A percentile compares a stretch with the other conserved stretches of the same genome.
Evolutionary conservation across 2,888 invertebrate genomes (phyloP).

Genomic region (Gastracanthus pulcherrimus): DNA sequence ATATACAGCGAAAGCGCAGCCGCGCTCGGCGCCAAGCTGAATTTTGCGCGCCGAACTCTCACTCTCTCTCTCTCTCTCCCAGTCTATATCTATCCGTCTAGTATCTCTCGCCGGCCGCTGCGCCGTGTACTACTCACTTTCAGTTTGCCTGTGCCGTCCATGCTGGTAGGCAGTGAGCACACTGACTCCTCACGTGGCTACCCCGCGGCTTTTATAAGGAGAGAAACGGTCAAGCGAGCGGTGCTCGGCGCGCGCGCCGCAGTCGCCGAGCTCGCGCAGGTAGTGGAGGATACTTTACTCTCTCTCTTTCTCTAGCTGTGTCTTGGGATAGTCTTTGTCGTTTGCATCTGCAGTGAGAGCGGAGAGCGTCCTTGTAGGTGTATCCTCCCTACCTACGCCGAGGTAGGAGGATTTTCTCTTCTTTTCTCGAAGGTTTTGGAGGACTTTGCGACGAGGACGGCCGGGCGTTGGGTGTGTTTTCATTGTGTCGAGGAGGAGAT

Average conservation of each 20-base stretch:
- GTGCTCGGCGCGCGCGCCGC: neutral
- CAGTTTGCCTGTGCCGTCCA: conserved; percentile 75
- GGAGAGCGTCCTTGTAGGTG: neutral
- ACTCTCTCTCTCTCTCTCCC: neutral
- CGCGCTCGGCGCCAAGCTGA: no score
- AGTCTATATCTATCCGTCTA: neutral
- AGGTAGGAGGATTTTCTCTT: no score
- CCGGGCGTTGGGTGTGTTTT: no score
- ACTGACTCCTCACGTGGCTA: conserved; percentile 71
- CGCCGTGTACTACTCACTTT: conserved; percentile 75
- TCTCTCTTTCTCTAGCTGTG: neutral
- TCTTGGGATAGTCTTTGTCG: neutral
- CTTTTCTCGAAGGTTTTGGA: no score
- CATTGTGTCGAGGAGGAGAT: neutral
- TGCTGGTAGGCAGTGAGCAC: conserved; percentile 73
- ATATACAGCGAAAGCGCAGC: no score
- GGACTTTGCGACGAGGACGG: no score
- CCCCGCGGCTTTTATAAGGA: conserved; percentile 76
- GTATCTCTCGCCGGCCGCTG: neutral
- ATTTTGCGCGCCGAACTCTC: no score
- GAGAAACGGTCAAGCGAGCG: conserved; percentile 43
- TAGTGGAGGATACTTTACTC: neutral
- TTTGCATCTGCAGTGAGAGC: neutral
- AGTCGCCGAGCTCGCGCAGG: neutral
- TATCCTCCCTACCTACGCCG: no score